These are phyloP conservation scores for Stegostoma tigrinum DNA, from an alignment of 2,113 vertebrate species.

Conservation along the genomic window DNA sequence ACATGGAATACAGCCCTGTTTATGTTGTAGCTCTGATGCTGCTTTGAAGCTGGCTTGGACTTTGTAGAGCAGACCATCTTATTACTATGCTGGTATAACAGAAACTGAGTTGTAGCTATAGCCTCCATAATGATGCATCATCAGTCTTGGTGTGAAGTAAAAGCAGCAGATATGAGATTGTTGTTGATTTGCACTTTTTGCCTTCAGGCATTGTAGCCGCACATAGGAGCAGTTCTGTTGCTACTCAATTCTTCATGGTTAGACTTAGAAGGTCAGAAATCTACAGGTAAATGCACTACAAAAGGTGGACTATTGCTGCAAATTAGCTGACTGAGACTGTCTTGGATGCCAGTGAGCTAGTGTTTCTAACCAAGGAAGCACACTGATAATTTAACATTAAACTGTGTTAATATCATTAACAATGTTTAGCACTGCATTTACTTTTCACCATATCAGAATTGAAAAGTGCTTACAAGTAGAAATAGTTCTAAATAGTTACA, in stretches of 20 bases:
- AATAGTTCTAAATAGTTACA: not conserved
- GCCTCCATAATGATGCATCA: not conserved
- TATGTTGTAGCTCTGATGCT: not conserved
- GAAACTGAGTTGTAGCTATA: not conserved
- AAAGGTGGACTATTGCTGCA: not conserved
- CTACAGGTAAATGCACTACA: not conserved
- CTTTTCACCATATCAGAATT: not conserved
- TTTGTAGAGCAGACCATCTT: not conserved
- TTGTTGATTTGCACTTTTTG: not conserved
- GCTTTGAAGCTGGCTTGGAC: not conserved
- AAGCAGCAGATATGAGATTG: not conserved
- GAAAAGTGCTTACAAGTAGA: not conserved
- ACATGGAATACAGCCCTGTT: not conserved
- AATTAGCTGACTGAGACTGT: not conserved
- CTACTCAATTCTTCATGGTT: not conserved
- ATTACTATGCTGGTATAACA: not conserved
- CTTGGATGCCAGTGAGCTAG: not conserved
- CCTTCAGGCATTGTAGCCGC: not conserved
- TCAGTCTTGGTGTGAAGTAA: not conserved
- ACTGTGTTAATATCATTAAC: not conserved
- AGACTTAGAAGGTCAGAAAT: not conserved
- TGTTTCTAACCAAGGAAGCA: not conserved
- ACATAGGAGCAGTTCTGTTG: not conserved
- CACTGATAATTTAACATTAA: not conserved
- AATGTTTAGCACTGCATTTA: not conserved